phyloP scores from a whole-genome alignment of 1,140 invertebrate species.

The Teleopsis dalmanni region DNA sequence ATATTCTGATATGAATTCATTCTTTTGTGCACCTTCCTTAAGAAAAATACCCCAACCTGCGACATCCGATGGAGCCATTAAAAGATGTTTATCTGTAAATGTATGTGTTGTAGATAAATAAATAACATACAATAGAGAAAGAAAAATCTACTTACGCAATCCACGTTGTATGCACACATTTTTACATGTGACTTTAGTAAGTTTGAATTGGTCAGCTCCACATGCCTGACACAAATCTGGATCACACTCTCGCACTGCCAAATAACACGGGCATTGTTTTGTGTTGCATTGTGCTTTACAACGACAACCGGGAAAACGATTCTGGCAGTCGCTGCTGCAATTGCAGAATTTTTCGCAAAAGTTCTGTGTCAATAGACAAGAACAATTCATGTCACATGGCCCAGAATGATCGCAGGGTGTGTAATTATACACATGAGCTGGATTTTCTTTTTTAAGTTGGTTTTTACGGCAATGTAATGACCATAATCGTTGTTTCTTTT shows the following conservation, averaged over 20 bases:
- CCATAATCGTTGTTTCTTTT: conserved; percentile 91
- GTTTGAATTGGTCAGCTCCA: conserved; percentile 86
- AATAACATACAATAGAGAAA: neutral
- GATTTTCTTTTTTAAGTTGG: conserved; percentile 77
- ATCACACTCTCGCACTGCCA: conserved; percentile 97
- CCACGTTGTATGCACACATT: conserved; percentile 95
- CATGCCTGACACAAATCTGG: conserved; percentile 97
- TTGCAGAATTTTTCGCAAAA: conserved; percentile 99
- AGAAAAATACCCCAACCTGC: conserved; percentile 99
- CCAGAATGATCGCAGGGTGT: conserved; percentile 93
- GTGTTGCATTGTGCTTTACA: conserved; percentile 98
- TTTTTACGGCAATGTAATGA: conserved; percentile 82
- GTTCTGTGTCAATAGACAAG: conserved; percentile 86
- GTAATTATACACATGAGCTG: conserved; percentile 76
- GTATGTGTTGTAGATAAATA: neutral
- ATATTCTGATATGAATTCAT: conserved; percentile 99
- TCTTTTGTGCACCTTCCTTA: conserved; percentile 90
- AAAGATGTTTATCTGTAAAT: conserved; percentile 65
- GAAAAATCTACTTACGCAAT: conserved; percentile 56
- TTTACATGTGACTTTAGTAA: conserved; percentile 82
- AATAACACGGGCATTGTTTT: conserved; percentile 97
- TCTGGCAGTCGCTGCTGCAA: conserved; percentile 90
- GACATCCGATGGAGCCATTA: conserved; percentile 95
- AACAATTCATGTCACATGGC: conserved; percentile 83
- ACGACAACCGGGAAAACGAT: conserved; percentile 94